A percentile compares a stretch with the other conserved stretches of the same genome.
Conservation (phyloP, 1,140 invertebrate genomes). For the Apolygus lucorum region DNA sequence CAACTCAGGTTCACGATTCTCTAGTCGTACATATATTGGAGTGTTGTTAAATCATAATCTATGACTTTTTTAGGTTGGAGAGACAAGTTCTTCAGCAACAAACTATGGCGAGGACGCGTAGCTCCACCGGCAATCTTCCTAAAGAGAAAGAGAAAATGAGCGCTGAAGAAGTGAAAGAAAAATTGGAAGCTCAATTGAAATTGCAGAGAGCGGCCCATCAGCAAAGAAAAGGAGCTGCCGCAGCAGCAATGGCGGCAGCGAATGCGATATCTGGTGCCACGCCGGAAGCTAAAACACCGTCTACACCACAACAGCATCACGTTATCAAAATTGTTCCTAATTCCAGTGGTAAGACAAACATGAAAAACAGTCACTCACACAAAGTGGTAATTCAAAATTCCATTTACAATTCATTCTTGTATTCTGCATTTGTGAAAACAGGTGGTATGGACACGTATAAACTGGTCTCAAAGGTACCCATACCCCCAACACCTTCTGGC, state of each 20-base stretch:
- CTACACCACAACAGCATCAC: slow-evolving; percentile 38
- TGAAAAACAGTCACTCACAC: no score
- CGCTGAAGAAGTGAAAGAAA: slow-evolving; percentile 77
- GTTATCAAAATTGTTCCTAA: slow-evolving; percentile 48
- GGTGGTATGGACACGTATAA: slow-evolving; percentile 42
- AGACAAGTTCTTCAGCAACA: slow-evolving; percentile 48
- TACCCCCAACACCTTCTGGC: slow-evolving; percentile 46
- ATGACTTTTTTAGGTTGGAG: slow-evolving; percentile 46
- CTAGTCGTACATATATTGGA: no score
- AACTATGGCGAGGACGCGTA: slow-evolving; percentile 55
- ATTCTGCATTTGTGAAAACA: no score
- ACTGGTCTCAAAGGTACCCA: slow-evolving; percentile 51
- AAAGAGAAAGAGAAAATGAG: slow-evolving; percentile 44
- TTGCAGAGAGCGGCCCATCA: slow-evolving; percentile 78
- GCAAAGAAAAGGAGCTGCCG: slow-evolving; percentile 50
- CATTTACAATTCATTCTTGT: no score
- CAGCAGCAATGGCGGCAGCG: slow-evolving; percentile 16
- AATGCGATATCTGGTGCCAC: no score
- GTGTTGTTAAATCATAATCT: no score
- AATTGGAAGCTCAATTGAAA: slow-evolving; percentile 80
- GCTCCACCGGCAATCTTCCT: slow-evolving; percentile 46
- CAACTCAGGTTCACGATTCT: no score
- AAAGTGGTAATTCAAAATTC: no score
- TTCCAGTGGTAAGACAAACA: slow-evolving; percentile 31
- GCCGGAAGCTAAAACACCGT: slow-evolving; percentile 29